phyloP scores from a whole-genome alignment of 2,888 invertebrate species.

The Cephus spinipes region DNA sequence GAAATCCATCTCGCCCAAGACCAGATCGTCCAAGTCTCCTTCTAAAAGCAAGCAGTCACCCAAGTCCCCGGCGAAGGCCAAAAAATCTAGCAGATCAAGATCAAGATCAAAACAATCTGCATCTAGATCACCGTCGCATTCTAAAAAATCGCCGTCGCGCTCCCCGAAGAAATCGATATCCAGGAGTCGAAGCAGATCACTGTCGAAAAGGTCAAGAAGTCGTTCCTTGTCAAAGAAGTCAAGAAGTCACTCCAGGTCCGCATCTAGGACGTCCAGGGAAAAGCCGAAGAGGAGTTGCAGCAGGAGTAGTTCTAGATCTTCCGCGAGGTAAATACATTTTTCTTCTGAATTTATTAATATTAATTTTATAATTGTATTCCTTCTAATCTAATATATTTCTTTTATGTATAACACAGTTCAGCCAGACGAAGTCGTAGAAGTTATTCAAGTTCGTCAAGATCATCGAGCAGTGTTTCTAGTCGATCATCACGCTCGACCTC shows the following conservation, averaged over 20 bases:
- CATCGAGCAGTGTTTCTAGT: conserved; percentile 71
- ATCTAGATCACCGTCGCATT: conserved; percentile 40
- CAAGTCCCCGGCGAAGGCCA: conserved; percentile 30
- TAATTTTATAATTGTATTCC: neutral
- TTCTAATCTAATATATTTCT: neutral
- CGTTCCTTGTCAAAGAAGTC: conserved; percentile 30
- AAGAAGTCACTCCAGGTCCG: conserved; percentile 47
- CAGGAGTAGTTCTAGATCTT: conserved; percentile 57
- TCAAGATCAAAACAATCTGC: conserved; percentile 49
- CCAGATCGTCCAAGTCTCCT: conserved; percentile 33
- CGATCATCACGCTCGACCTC: conserved; percentile 70
- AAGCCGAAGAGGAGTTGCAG: conserved; percentile 48
- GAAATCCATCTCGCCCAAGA: conserved; percentile 41
- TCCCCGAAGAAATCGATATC: conserved; percentile 46
- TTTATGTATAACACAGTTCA: conserved; percentile 37
- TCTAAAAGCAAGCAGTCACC: conserved; percentile 35
- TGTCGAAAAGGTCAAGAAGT: conserved; percentile 35
- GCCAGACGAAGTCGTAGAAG: conserved; percentile 59
- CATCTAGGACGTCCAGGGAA: conserved; percentile 48
- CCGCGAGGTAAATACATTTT: conserved; percentile 46
- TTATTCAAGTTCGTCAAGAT: conserved; percentile 60
- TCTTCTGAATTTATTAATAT: neutral
- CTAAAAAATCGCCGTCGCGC: conserved; percentile 46
- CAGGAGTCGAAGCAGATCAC: conserved; percentile 44
- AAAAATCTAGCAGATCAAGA: conserved; percentile 43